These are phyloP conservation scores for Drosophila lutescens DNA, from an alignment of 2,888 invertebrate species.

Conservation along the genomic window DNA sequence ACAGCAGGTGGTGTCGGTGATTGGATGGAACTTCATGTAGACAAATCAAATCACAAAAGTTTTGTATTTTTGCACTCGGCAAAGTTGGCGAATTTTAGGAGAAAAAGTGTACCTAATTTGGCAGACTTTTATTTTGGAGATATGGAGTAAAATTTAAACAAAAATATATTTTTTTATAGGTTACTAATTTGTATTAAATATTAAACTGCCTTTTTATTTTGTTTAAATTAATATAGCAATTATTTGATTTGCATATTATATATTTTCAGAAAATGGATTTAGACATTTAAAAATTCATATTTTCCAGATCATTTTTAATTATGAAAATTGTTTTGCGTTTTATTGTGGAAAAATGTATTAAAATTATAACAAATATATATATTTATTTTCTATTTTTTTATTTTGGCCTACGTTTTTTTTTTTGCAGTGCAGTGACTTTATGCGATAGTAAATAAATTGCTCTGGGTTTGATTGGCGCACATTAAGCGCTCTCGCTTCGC, in stretches of 20 bases:
- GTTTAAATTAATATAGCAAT: too few relatives aligned
- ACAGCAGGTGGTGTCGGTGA: constrained; percentile 19
- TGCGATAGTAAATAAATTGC: constrained; percentile 18
- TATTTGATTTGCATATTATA: too few relatives aligned
- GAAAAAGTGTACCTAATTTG: not conserved
- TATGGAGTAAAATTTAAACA: not conserved
- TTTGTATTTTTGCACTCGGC: not conserved
- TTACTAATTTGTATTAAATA: too few relatives aligned
- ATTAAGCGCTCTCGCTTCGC: constrained; percentile 15
- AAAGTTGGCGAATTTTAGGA: not conserved
- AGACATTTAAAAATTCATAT: too few relatives aligned
- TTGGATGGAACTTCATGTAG: constrained; percentile 4
- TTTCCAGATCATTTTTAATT: too few relatives aligned
- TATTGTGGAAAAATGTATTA: too few relatives aligned
- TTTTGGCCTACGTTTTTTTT: not conserved
- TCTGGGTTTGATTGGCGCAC: constrained; percentile 25
- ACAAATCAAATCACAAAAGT: constrained; percentile 15
- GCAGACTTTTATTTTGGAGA: not conserved
- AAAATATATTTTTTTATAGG: not conserved
- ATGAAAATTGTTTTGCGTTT: too few relatives aligned
- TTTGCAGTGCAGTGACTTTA: not conserved
- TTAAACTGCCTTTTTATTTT: too few relatives aligned
- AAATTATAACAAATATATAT: too few relatives aligned
- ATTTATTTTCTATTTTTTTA: not conserved
- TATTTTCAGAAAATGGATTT: too few relatives aligned